These are phyloP conservation scores for Chesias legatella DNA, from an alignment of 2,888 invertebrate species.

Conservation along the genomic window DNA sequence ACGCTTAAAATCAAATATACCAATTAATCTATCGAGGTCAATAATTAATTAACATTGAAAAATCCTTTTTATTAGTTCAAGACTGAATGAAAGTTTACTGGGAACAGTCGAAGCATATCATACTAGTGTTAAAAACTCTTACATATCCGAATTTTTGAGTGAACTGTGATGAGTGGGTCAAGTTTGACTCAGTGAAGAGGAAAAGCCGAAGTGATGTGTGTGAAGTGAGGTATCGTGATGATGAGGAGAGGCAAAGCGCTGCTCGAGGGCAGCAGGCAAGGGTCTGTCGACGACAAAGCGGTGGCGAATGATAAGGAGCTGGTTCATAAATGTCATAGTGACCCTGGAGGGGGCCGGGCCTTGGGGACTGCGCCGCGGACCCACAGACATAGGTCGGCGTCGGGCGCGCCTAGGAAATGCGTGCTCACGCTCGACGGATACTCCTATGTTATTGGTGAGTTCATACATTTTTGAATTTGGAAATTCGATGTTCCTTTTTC, in stretches of 20 bases:
- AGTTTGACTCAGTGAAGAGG: too few species aligned
- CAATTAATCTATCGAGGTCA: too few species aligned
- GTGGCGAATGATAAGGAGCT: conserved; percentile 79
- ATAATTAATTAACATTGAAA: too few species aligned
- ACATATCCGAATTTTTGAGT: conserved; percentile 41
- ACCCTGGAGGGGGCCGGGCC: conserved; percentile 80
- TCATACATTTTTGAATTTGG: too few species aligned
- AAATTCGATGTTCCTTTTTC: too few species aligned
- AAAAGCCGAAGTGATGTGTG: conserved; percentile 17
- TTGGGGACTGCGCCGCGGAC: conserved; percentile 60
- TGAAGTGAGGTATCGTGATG: conserved; percentile 63
- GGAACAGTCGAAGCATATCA: conserved; percentile 48
- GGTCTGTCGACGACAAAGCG: conserved; percentile 68
- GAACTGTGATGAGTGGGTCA: conserved; percentile 11
- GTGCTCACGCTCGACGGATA: conserved; percentile 92
- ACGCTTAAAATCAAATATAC: too few species aligned
- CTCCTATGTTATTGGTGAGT: conserved; percentile 93
- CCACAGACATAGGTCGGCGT: conserved; percentile 67
- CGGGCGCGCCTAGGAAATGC: conserved; percentile 86
- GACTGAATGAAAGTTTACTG: conserved; percentile 50
- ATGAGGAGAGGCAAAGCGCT: conserved; percentile 73
- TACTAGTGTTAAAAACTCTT: conserved; percentile 44
- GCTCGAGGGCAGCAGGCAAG: conserved; percentile 72
- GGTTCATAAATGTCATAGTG: conserved; percentile 85
- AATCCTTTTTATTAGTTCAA: conserved; percentile 43